Base-by-base conservation (phyloP, 1,140 invertebrate species). In the Sinonovacula constricta region DNA sequence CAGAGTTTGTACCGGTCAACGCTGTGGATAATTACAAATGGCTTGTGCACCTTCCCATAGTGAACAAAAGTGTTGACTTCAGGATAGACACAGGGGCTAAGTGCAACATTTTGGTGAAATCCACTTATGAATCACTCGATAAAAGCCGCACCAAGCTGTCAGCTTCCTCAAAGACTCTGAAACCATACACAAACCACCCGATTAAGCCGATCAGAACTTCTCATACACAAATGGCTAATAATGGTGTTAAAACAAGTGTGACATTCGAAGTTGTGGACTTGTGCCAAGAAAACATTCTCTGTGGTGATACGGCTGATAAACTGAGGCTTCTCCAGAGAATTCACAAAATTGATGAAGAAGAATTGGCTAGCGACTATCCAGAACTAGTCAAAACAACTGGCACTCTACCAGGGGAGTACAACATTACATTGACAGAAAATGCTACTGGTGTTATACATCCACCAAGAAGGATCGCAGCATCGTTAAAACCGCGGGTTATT, bases 371-470 rank as follows among this genome's bases (percentile, higher is more conserved):
- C 18, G 70, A 72, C 15, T 72, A 53, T 65, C 36, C 56, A n/a
- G 69, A 77, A 1, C 26, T 68, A 7, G 31, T 53, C 5, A 53
- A 63, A 34, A 68, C 36, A n/a, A 76, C 49, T 36, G 69, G 30
- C n/a, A 74, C 57, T 14, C 45, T 82, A 45, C 79, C 79, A 33
- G 72, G 70, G 10, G 30, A 80, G 33, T 66, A 77, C 57, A 15
- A 26, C 15, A 65, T 80, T 18, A 65, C 76, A 39, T 24, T n/a
- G n/a, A n/a, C n/a, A n/a, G n/a, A n/a, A n/a, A n/a, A n/a, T n/a
- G n/a, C n/a, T n/a, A n/a, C n/a, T 71, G 12, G 53, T 54, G 74
- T 80, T 14, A 60, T 80, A 22, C 75, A 82, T 34, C 63, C 80
- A n/a, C 33, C 63, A 7, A 57, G 74, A 51, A 28, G 62, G 39